Conservation (phyloP, 2,113 vertebrate species). For the Hyaena hyaena region DNA sequence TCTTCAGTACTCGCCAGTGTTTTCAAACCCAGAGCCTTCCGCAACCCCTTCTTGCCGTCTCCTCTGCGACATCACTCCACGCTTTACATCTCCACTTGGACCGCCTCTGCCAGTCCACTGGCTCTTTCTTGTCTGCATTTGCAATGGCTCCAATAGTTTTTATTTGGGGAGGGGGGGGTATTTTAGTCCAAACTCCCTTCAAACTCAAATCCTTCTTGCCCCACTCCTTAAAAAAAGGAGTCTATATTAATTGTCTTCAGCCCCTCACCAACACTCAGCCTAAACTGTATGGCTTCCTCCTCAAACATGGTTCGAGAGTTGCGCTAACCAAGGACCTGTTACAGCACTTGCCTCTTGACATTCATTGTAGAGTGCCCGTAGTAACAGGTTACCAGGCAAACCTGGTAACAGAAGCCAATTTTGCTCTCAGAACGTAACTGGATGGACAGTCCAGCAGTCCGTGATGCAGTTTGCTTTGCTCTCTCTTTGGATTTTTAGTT, state of each 20-base stretch:
- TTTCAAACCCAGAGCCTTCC: neutral
- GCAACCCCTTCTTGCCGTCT: too few species aligned
- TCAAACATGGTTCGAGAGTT: neutral
- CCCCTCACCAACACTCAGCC: neutral
- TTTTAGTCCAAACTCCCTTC: neutral
- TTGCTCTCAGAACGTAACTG: neutral
- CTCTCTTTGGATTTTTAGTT: neutral
- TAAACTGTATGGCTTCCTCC: neutral
- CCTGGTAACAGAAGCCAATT: neutral
- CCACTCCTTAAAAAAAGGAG: neutral
- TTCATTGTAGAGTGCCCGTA: neutral
- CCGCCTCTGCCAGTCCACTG: neutral
- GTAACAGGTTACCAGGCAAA: neutral
- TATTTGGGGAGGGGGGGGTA: neutral
- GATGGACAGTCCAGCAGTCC: neutral
- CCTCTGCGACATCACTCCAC: neutral
- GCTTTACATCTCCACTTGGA: neutral
- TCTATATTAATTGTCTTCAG: neutral
- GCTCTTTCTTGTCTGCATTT: neutral
- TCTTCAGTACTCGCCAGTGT: neutral
- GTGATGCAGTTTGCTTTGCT: neutral
- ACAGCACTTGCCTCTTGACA: neutral
- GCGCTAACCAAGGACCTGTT: neutral
- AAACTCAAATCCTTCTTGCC: neutral
- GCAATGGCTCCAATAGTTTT: neutral